A percentile compares a stretch with the other conserved stretches of the same genome.
Conservation (phyloP, 1,140 invertebrate species). For the Caerostris darwini region DNA sequence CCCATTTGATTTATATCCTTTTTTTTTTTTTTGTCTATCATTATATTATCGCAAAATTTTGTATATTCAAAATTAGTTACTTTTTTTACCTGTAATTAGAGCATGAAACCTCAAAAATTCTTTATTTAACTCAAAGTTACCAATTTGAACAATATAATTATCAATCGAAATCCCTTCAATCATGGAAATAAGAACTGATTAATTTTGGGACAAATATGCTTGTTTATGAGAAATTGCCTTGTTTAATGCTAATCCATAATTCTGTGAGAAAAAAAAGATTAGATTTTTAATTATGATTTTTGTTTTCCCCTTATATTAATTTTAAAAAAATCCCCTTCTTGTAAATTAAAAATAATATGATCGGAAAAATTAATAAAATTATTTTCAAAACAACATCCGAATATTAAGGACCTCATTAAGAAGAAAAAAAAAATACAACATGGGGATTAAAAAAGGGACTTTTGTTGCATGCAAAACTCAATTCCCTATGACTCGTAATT, state of each 20-base stretch:
- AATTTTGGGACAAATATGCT: neutral
- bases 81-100: too few relatives aligned
- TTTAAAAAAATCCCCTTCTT: neutral
- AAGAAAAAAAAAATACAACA: neutral
- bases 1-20: too few relatives aligned
- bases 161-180: neutral
- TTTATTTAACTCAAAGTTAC: neutral
- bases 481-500: neutral
- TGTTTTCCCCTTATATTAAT: neutral
- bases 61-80: too few relatives aligned
- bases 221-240: neutral
- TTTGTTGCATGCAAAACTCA: neutral
- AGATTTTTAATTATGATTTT: neutral
- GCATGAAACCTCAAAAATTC: too few relatives aligned
- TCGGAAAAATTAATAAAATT: conserved; percentile 1
- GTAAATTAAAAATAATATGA: neutral
- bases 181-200: neutral
- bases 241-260: neutral
- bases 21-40: too few relatives aligned
- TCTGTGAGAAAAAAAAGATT: neutral
- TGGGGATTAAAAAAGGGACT: neutral
- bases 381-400: neutral
- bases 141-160: neutral
- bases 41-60: too few relatives aligned
- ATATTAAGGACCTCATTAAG: neutral